phyloP scores from a whole-genome alignment of 1,140 invertebrate genomes.

The Drosophila ogumai region DNA sequence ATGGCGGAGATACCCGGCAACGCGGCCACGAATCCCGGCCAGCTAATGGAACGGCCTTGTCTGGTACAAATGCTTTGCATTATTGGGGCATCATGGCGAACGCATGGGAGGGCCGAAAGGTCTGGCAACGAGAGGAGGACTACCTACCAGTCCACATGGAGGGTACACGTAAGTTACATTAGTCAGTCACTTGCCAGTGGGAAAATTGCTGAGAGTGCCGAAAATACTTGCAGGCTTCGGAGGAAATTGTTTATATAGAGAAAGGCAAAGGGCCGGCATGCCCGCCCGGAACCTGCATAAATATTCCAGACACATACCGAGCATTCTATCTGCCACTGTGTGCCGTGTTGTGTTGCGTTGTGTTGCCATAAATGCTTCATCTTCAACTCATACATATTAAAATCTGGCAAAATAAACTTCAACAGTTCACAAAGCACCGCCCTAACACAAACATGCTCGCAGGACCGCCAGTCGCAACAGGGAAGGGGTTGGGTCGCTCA shows the following conservation, averaged over 20 bases:
- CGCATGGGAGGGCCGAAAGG: constrained; percentile 1
- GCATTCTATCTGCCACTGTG: constrained; percentile 56
- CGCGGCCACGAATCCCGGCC: constrained; percentile 16
- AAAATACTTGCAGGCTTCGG: constrained; percentile 44
- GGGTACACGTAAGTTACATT: constrained; percentile 75
- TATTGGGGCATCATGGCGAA: constrained; percentile 55
- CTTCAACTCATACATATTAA: constrained; percentile 81
- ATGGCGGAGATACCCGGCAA: constrained; percentile 6
- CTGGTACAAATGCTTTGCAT: constrained; percentile 77
- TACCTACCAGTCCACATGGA: neutral
- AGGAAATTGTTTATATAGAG: constrained; percentile 62
- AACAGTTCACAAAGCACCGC: constrained; percentile 68
- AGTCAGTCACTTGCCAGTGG: constrained; percentile 70
- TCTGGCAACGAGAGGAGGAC: neutral
- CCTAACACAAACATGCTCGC: constrained; percentile 52
- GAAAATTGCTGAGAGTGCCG: constrained; percentile 65
- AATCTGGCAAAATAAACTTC: constrained; percentile 81
- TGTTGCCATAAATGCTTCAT: constrained; percentile 73
- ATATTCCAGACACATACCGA: constrained; percentile 68
- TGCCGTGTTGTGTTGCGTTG: constrained; percentile 27
- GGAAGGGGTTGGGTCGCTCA: constrained; percentile 37
- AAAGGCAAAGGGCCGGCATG: constrained; percentile 25
- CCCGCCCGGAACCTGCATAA: constrained; percentile 52
- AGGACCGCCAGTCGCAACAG: constrained; percentile 18
- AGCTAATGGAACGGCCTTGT: constrained; percentile 55